Evolutionary conservation across 2,113 vertebrate genomes (phyloP).

Genomic region (Bubo scandiacus): DNA sequence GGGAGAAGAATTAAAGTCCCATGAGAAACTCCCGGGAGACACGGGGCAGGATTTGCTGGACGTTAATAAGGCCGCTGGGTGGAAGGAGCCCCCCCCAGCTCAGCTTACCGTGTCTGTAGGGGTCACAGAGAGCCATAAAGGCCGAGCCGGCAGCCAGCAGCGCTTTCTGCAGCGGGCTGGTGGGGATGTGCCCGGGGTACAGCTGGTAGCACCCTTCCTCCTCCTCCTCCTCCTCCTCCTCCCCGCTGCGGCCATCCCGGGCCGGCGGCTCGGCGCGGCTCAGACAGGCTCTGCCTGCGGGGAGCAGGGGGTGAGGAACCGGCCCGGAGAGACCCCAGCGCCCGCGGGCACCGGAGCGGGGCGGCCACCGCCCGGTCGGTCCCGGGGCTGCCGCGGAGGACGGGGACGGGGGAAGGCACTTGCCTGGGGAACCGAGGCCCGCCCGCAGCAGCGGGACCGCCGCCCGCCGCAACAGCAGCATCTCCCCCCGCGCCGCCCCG

Average conservation of each 20-base stretch:
- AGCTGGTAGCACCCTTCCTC: slow-evolving; percentile 22
- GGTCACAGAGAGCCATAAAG: slow-evolving; percentile 82
- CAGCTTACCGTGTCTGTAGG: slow-evolving; percentile 89
- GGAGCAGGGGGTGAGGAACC: not conserved
- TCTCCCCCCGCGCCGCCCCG: not conserved
- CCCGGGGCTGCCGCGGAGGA: not conserved
- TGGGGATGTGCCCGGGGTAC: slow-evolving; percentile 89
- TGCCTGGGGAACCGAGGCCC: not conserved
- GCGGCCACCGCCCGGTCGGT: not conserved
- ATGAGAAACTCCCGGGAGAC: not conserved
- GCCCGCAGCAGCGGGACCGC: not conserved
- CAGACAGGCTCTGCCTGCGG: not conserved
- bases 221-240: not conserved
- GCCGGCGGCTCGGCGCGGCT: not conserved
- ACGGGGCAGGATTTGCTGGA: no score
- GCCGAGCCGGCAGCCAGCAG: slow-evolving; percentile 89
- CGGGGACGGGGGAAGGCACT: not conserved
- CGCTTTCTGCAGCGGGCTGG: slow-evolving; percentile 83
- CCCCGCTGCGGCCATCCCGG: not conserved
- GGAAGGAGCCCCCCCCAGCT: no score
- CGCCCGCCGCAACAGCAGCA: not conserved
- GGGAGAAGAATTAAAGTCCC: not conserved
- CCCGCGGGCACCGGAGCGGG: not conserved
- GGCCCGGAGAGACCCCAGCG: not conserved
- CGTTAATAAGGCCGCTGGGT: fast-evolving